Conservation (phyloP, 2,797 vertebrate species). For the Manis crassicaudata region DNA sequence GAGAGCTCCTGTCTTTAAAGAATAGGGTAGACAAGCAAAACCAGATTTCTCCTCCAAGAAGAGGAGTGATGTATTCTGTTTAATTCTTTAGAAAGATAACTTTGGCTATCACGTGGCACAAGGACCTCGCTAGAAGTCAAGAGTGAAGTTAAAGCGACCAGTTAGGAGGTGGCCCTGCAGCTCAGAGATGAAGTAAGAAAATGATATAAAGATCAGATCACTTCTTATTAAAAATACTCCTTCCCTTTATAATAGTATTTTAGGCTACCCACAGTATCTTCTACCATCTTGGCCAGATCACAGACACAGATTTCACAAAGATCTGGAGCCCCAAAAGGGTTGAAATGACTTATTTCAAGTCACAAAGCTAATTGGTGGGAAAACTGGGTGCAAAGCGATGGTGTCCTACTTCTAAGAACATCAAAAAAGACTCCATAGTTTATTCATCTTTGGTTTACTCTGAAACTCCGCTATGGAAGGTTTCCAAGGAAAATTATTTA, state of each 20-base stretch:
- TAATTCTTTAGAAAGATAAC: conserved; percentile 21
- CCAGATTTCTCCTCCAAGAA: background rate
- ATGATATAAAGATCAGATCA: background rate
- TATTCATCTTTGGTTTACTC: background rate
- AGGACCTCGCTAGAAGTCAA: background rate
- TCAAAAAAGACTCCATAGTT: background rate
- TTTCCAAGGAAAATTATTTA: conserved; percentile 27
- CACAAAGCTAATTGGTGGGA: background rate
- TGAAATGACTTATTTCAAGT: background rate
- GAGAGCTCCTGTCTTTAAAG: background rate
- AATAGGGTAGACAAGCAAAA: background rate
- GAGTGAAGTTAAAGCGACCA: background rate
- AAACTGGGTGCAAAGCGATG: background rate
- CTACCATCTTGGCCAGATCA: background rate
- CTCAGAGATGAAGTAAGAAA: background rate
- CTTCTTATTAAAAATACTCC: background rate
- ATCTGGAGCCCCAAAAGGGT: background rate
- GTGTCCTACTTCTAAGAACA: conserved; percentile 26
- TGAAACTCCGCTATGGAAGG: background rate
- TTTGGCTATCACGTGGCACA: background rate
- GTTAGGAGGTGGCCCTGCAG: background rate
- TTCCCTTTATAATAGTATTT: background rate
- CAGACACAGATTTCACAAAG: background rate
- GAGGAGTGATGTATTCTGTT: background rate
- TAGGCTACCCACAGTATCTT: background rate